Base-by-base conservation (phyloP, 2,888 invertebrate species). In the Hartigia nigra region DNA sequence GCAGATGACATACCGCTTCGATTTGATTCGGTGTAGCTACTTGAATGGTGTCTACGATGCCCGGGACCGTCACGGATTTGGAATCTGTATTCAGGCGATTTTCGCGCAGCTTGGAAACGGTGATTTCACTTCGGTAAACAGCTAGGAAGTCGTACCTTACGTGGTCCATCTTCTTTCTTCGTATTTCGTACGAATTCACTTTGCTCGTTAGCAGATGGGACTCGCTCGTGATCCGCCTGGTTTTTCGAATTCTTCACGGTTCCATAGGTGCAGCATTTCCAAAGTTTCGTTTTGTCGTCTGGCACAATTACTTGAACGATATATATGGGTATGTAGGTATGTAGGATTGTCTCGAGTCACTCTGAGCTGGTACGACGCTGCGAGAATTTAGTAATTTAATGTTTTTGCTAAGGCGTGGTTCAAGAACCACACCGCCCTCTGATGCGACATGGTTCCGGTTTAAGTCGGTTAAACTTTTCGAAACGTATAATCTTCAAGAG, bases 41-140 rank as follows among this genome's bases (percentile, higher is more conserved):
- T 80, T 86, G 85, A 87, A 87, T 84, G 81, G 81, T 78, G 79
- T 81, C 80, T 83, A 84, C 86, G 86, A 90, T 87, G 84, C 81
- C 89, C 88, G 87, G 88, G 87, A 88, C 88, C 88, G 91, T 90
- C 90, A 91, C 90, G 91, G 87, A 85, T 88, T 86, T 89, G 78
- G 83, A 85, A 88, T 89, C 86, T 85, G 82, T 85, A 90, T 91
- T 91, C 89, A 91, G 72, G 77, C 87, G 87, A 91, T 90, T 91
- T 90, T 87, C 90, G 88, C 87, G 89, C 89, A 89, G 85, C 90
- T 90, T 88, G 86, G 88, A 83, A 85, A 88, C 88, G 86, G 85
- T 87, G 87, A 90, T 89, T 89, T 87, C 82, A 80, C 84, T 82
- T 83, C 78, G 83, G 87, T 89, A 90, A 89, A 89, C 87, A 89